These are phyloP conservation scores for Athrips mouffetella DNA, from an alignment of 2,888 invertebrate species.

Conservation along the genomic window DNA sequence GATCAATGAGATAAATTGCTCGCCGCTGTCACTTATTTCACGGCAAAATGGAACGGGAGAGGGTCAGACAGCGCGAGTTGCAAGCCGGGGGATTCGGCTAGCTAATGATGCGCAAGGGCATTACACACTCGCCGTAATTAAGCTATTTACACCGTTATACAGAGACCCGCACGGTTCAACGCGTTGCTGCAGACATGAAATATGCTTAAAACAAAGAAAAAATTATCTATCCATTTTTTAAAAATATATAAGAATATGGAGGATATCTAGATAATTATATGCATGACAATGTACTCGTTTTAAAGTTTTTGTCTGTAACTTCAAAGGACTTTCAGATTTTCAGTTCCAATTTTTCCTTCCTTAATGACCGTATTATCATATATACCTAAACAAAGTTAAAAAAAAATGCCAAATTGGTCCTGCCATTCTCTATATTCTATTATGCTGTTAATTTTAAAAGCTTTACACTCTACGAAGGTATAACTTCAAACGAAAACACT, in stretches of 20 bases:
- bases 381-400: no score
- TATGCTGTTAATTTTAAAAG: not conserved
- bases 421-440: not conserved
- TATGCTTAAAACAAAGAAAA: no score
- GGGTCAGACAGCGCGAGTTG: slow-evolving; percentile 16
- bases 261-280: no score
- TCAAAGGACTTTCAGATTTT: no score
- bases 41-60: slow-evolving; percentile 42
- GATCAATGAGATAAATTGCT: slow-evolving; percentile 72
- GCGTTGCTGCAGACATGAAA: slow-evolving; percentile 9
- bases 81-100: slow-evolving; percentile 33
- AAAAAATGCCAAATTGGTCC: no score
- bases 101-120: slow-evolving; percentile 64
- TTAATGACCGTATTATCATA: no score
- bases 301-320: no score
- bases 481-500: slow-evolving; percentile 52
- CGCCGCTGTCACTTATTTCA: slow-evolving; percentile 62
- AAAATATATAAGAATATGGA: no score
- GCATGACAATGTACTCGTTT: no score
- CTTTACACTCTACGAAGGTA: not conserved
- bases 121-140: slow-evolving; percentile 49
- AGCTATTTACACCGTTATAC: slow-evolving; percentile 32
- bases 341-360: no score
- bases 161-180: slow-evolving; percentile 27
- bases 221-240: no score